Evolutionary conservation across 2,888 invertebrate species (phyloP).

Genomic region (Notodonta dromedarius): DNA sequence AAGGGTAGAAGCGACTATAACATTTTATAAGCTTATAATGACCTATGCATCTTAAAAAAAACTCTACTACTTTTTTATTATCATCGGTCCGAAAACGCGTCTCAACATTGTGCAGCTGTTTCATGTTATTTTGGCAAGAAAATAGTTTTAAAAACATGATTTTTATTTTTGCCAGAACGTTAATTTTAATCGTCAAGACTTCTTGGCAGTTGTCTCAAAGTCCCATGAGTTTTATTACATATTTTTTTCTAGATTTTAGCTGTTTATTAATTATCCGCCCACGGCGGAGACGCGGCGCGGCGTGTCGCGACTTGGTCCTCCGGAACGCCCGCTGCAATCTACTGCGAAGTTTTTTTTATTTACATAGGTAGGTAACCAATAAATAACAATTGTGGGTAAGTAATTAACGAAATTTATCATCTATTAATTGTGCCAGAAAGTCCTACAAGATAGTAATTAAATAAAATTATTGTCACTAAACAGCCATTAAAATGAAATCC

Average conservation of each 20-base stretch:
- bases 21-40: conserved; percentile 36
- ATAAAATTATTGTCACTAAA: too few relatives aligned
- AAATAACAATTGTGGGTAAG: background rate
- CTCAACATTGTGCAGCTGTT: conserved; percentile 69
- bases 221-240: conserved; percentile 68
- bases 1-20: conserved; percentile 31
- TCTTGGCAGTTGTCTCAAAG: conserved; percentile 81
- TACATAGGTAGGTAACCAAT: background rate
- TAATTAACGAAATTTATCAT: too few relatives aligned
- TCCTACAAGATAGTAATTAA: too few relatives aligned
- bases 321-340: conserved; percentile 12
- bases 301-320: conserved; percentile 12
- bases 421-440: too few relatives aligned
- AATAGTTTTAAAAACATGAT: conserved; percentile 69
- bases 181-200: conserved; percentile 78
- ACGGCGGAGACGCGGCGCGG: conserved; percentile 22
- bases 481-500: too few relatives aligned
- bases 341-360: conserved; percentile 19
- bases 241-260: conserved; percentile 64
- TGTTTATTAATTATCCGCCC: conserved; percentile 71
- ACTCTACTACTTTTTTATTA: conserved; percentile 32
- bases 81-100: conserved; percentile 39
- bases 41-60: conserved; percentile 26
- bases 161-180: conserved; percentile 70
- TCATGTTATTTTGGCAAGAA: conserved; percentile 72